Evolutionary conservation across 2,113 vertebrate genomes (phyloP), one percentile per base, ranked within the genome.

Genomic region (Trichechus manatus): DNA sequence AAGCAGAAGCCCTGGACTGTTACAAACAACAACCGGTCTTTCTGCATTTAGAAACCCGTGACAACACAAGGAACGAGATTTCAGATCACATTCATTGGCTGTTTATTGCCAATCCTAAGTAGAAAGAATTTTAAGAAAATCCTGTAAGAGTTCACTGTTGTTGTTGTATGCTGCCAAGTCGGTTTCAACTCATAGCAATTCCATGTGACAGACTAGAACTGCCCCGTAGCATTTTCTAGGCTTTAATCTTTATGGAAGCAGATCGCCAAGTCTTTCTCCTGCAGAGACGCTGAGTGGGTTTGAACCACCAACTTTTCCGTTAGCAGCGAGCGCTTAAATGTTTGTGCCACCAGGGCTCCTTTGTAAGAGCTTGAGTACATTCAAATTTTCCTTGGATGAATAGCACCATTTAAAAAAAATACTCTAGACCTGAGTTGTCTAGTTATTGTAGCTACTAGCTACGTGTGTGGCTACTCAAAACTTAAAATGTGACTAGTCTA

Each of bases 341-440:
- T 7, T 47, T 47, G 47, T 5, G 10, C 47, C 10, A 47, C 47
- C 47, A 47, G 47, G 47, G 47, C 47, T 47, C 47, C 47, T 47
- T 47, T 47, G 47, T 47, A 47, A 79, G 68, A 97, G 39, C 31
- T 53, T 47, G 25, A 22, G 23, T 33, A 70, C 84, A 88, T 59
- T 91, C 79, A 74, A 84, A 93, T 87, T 77, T 87, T n/a, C 77
- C 91, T 29, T 91, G 39, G 22, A 36, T 93, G 33, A 84, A n/a
- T 5, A 79, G 10, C 31, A 79, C 20, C 42, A 44, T 29, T 29
- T 27, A 31, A 78, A 74, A 82, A 64, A n/a, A 82, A 66, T 5
- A 83, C 39, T 36, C 63, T 64, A 89, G n/a, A 56, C 59, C 29
- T 83, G 23, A 9, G 22, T 15, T 44, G 47, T 20, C 72, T 89